Conservation (phyloP, 2,888 invertebrate species). For the Elysia crispata region DNA sequence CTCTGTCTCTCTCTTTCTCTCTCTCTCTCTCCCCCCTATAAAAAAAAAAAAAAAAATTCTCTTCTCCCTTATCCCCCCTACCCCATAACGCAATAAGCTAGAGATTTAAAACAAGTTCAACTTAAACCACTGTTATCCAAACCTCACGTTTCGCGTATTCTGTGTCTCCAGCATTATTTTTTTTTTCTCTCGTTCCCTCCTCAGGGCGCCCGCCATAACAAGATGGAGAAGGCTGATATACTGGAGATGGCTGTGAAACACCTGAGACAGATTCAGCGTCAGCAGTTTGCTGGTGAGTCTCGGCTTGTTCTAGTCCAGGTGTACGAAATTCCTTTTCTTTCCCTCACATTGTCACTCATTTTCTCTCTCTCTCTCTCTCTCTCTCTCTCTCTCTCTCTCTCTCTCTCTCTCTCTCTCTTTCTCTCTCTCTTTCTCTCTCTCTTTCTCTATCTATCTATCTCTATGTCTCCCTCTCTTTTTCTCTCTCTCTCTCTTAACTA, state of each 20-base stretch:
- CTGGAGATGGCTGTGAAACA: conserved; percentile 76
- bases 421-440: not conserved
- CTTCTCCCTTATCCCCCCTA: no score
- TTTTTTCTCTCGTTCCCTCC: no score
- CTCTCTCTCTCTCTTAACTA: not conserved
- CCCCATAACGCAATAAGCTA: no score
- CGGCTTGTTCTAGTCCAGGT: not conserved
- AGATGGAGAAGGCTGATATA: conserved; percentile 76
- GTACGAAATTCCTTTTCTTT: not conserved
- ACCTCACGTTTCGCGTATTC: no score
- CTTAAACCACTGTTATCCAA: no score
- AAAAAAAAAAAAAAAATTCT: no score
- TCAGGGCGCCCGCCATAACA: conserved; percentile 74
- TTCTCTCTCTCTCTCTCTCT: conserved; percentile 20
- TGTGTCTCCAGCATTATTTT: no score
- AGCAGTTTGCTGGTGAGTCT: conserved; percentile 59
- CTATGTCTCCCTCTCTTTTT: not conserved
- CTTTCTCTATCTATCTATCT: not conserved
- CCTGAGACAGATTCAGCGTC: conserved; percentile 67
- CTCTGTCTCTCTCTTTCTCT: no score
- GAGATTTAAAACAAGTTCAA: no score
- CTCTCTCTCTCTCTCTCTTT: not conserved
- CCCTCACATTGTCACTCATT: not conserved
- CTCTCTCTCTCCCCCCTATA: no score
- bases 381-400: not conserved